Conservation (phyloP, 2,797 vertebrate species). For the Squalus acanthias region DNA sequence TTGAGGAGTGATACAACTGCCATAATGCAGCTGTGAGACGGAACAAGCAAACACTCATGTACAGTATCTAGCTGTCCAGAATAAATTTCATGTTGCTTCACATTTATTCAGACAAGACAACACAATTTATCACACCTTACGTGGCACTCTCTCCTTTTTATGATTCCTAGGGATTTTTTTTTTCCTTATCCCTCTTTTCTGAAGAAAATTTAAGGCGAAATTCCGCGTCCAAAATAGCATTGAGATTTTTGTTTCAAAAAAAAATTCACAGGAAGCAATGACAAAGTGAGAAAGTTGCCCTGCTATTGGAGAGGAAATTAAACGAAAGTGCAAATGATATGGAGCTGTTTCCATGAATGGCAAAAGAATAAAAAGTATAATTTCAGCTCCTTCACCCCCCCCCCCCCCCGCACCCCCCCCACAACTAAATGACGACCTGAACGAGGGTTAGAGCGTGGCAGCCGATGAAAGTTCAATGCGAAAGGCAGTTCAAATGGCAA, state of each 20-base stretch:
- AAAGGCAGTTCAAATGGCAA: constrained; percentile 1
- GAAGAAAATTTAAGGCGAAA: not conserved
- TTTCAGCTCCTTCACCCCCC: not conserved
- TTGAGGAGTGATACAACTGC: not conserved
- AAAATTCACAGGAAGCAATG: not conserved
- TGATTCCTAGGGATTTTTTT: not conserved
- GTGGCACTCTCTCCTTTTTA: not conserved
- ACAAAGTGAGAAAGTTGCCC: constrained; percentile 1
- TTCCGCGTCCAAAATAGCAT: too few relatives aligned
- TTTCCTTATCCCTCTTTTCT: not conserved
- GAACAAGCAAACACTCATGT: not conserved
- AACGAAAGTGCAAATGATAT: not conserved
- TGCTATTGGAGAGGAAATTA: not conserved
- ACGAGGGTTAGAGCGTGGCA: not conserved
- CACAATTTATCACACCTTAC: not conserved
- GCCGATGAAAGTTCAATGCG: constrained; percentile 3
- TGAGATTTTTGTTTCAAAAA: not conserved
- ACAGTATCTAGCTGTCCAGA: not conserved
- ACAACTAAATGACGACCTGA: not conserved
- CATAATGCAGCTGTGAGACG: not conserved
- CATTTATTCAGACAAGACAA: not conserved
- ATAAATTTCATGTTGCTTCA: not conserved
- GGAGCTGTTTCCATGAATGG: not conserved
- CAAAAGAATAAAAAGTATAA: not conserved
- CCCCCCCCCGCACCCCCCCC: too few relatives aligned